Evolutionary conservation across 2,888 invertebrate species (phyloP), one percentile per base, ranked within the genome.

Genomic region (Octonoba sinensis): DNA sequence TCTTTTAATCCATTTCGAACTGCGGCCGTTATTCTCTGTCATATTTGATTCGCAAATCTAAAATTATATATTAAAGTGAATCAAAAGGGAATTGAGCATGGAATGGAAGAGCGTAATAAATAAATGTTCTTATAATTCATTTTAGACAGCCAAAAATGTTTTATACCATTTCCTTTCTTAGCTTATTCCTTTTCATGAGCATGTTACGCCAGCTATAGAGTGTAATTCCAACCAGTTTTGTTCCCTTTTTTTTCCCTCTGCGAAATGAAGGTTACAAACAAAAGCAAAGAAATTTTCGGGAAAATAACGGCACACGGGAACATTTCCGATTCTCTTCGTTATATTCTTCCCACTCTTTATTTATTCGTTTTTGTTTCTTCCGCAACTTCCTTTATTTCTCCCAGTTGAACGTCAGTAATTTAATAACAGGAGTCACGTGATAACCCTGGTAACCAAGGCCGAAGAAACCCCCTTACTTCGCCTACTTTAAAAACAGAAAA

Each of bases 341-440:
- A 66, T 64, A 54, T 66, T 54, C 62, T 51, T 51, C 77, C 73
- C 64, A 49, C 75, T 72, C 62, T 76, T 49, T 72, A 49, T 78
- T 70, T 82, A 65, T 76, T 56, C 73, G 46, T 51, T 51, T 59
- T 64, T 78, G 54, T 81, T 66, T 65, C 54, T 75, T 66, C 75
- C 67, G 24, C 64, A 20, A 59, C 66, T 69, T 67, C 47, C 64
- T 65, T 77, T 56, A 57, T 62, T 49, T 57, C 46, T 57, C 71
- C 78, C 64, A 77, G 76, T 77, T 77, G 76, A 77, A 77, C 76
- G 66, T 57, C 71, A 57, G 78, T 78, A 78, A 78, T 78, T 78
- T 78, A 78, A 78, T 78, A 78, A 78, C 78, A 59, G 78, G 57
- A 78, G 78, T 78, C 78, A 78, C 78, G 78, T 78, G 78, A 78